phyloP scores from a whole-genome alignment of 2,797 vertebrate genomes.

The Rachycentron canadum region DNA sequence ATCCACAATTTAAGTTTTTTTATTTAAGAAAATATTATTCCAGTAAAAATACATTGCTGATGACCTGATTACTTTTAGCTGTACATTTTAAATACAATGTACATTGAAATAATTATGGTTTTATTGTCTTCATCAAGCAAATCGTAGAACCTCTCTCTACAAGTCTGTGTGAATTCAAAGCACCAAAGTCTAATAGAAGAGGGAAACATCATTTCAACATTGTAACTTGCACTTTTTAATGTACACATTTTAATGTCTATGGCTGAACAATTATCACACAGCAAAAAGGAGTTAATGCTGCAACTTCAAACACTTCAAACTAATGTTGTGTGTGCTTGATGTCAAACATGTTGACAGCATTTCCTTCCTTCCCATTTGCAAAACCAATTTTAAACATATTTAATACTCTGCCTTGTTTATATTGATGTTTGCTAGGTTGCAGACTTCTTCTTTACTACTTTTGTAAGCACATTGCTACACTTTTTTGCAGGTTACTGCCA shows the following conservation, averaged over 20 bases:
- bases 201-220: not conserved
- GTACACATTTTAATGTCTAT: constrained; percentile 12
- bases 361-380: constrained; percentile 10
- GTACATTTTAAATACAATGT: not conserved
- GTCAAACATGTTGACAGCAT: not conserved
- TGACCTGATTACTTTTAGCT: not conserved
- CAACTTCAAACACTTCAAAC: too few relatives aligned
- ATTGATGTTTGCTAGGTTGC: not conserved
- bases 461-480: not conserved
- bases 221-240: not conserved
- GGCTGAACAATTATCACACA: constrained; percentile 12
- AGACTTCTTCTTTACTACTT: not conserved
- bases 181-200: not conserved
- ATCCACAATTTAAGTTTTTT: constrained; percentile 22
- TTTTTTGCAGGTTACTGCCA: not conserved
- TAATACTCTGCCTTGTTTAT: not conserved
- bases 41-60: not conserved
- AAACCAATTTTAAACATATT: not conserved
- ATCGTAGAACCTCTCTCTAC: not conserved
- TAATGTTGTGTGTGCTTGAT: too few relatives aligned
- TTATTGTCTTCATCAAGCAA: not conserved
- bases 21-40: not conserved
- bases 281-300: constrained; percentile 4
- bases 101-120: constrained; percentile 10
- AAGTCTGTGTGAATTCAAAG: not conserved